These are phyloP conservation scores for Pygathrix nemaeus DNA, from an alignment of 2,113 vertebrate genomes.

Conservation along the genomic window DNA sequence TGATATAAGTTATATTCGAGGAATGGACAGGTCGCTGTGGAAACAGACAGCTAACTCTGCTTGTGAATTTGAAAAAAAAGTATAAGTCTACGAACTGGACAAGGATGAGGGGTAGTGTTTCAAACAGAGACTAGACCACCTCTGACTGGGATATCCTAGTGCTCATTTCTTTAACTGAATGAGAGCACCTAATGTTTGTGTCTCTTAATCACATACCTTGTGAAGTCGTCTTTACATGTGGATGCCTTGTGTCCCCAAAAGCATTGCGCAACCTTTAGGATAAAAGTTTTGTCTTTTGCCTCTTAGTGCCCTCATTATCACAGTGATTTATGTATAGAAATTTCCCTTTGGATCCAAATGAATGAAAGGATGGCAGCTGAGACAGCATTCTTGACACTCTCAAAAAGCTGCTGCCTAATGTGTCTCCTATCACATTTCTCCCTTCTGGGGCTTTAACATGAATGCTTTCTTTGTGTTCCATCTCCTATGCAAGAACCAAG, in stretches of 20 bases:
- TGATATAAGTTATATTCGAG: not conserved
- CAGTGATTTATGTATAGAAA: not conserved
- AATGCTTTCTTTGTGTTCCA: not conserved
- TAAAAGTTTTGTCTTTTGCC: conserved; percentile 9
- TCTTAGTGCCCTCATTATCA: not conserved
- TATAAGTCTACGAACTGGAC: not conserved
- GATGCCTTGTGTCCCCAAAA: not conserved
- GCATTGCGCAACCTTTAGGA: not conserved
- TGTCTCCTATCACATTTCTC: not conserved
- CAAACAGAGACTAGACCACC: not conserved
- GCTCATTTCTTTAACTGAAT: not conserved
- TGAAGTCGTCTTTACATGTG: not conserved
- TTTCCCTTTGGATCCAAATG: conserved; percentile 4
- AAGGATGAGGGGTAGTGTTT: not conserved
- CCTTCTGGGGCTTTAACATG: not conserved
- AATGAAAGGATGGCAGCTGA: conserved; percentile 15
- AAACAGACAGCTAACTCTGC: not conserved
- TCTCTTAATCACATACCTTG: not conserved
- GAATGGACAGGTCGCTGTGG: not conserved
- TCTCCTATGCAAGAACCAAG: not conserved
- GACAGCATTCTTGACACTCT: not conserved
- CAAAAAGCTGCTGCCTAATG: not conserved
- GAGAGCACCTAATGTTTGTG: not conserved
- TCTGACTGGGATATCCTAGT: not conserved
- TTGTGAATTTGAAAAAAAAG: conserved; percentile 38